Evolutionary conservation across 2,888 invertebrate genomes (phyloP), one percentile per base, ranked within the genome.

Genomic region (Nowickia ferox): DNA sequence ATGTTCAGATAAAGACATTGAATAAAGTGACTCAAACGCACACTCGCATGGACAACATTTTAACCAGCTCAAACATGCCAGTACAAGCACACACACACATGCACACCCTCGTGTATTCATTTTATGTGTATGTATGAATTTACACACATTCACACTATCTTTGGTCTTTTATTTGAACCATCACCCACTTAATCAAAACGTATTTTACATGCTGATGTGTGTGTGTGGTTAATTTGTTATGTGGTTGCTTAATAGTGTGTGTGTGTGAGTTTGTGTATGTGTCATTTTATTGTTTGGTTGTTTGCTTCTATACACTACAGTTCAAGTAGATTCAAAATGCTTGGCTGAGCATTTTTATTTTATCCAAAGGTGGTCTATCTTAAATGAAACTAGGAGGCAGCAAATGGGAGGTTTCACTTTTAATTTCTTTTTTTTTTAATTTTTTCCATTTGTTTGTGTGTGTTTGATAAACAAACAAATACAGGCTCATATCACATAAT

Each of bases 101-200:
- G 46, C 30, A 30, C 13, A 55, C 13, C 19, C 2, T 11, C 15
- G 22, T 44, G 48, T 9, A 48, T 48, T 15, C n/a, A 48, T 48
- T 15, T 48, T 48, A 15, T 48, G 15, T 57, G 42, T 6, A 63
- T 30, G 10, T 9, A 57, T 30, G 57, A 4, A 30, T 57, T 22
- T 15, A 42, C 59, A 76, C 19, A 44, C 8, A 51, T 17, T 59
- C 57, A 38, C 63, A 57, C 30, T 63, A 53, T 81, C 71, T 77
- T 66, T 59, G 19, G 69, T 68, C 66, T 75, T 75, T 79, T 80
- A 59, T 78, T 72, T 53, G 66, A 79, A 80, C 83, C 86, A 86
- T 86, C 86, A 75, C 66, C 86, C 86, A 86, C 86, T 86, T 86
- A 83, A 86, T 86, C 86, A 86, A 86, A 83, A 79, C 83, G 83